These are phyloP conservation scores for Acanthosepion esculentum DNA, from an alignment of 2,888 invertebrate species.

Conservation along the genomic window DNA sequence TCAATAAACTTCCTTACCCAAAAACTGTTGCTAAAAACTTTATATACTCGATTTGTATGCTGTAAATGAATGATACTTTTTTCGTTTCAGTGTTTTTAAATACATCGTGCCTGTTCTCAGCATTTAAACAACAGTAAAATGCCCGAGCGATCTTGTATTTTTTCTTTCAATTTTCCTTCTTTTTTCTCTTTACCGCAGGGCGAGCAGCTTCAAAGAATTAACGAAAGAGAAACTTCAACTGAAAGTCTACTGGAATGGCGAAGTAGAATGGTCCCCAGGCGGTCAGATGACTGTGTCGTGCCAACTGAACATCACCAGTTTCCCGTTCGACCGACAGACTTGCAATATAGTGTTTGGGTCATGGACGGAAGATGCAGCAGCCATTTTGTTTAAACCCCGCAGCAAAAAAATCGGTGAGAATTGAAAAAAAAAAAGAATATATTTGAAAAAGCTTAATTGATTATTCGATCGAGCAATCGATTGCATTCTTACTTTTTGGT, in stretches of 20 bases:
- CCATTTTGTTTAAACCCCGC: slow-evolving; percentile 39
- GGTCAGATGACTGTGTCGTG: slow-evolving; percentile 43
- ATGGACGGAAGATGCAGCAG: slow-evolving; percentile 34
- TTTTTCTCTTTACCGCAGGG: not conserved
- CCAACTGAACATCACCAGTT: slow-evolving; percentile 35
- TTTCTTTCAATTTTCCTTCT: not conserved
- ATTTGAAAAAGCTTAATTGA: not conserved
- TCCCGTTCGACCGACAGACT: slow-evolving; percentile 41
- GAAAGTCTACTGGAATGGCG: slow-evolving; percentile 37
- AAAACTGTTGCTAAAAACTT: not conserved
- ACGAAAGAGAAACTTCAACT: slow-evolving; percentile 44
- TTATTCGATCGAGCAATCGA: not conserved
- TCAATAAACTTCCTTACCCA: not conserved
- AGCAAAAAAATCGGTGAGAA: slow-evolving; percentile 41
- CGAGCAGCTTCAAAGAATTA: slow-evolving; percentile 35
- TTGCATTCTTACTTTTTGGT: not conserved
- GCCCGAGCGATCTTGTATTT: not conserved
- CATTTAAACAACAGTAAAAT: not conserved
- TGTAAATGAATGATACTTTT: not conserved
- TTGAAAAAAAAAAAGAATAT: not conserved
- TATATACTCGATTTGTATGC: not conserved
- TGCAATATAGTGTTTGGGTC: slow-evolving; percentile 41
- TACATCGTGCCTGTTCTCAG: not conserved
- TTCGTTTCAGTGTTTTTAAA: not conserved
- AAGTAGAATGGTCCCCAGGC: slow-evolving; percentile 42